These are phyloP conservation scores for Oxystoma pomonae DNA, from an alignment of 2,888 invertebrate species.

Conservation along the genomic window DNA sequence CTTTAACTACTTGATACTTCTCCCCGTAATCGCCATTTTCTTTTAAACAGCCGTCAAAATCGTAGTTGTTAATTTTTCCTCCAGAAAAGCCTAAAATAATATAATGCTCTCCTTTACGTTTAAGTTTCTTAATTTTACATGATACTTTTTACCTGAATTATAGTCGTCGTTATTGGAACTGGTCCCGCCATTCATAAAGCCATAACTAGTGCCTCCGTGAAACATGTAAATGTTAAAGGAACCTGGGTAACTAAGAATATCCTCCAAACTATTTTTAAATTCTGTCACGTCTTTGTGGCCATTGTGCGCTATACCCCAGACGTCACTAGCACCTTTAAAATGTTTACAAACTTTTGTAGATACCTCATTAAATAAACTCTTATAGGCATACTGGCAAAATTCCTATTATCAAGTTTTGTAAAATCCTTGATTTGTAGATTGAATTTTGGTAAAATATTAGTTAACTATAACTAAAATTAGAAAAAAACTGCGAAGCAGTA, in stretches of 20 bases:
- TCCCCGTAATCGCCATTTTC: constrained; percentile 86
- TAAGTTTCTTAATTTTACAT: neutral
- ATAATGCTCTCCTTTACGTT: neutral
- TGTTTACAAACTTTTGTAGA: no score
- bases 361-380: no score
- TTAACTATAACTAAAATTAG: no score
- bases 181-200: constrained; percentile 50
- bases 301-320: constrained; percentile 38
- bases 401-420: no score
- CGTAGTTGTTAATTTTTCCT: constrained; percentile 48
- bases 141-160: constrained; percentile 12
- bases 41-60: constrained; percentile 85
- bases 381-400: no score
- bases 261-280: constrained; percentile 31
- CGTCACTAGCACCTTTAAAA: neutral
- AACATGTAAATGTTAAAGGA: constrained; percentile 89
- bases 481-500: no score
- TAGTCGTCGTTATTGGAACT: constrained; percentile 24
- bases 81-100: constrained; percentile 7
- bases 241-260: constrained; percentile 37
- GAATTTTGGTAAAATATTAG: no score
- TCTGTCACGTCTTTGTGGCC: constrained; percentile 41
- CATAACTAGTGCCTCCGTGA: constrained; percentile 85
- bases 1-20: constrained; percentile 61
- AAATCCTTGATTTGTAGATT: no score